Evolutionary conservation across 2,888 invertebrate species (phyloP), one percentile per base, ranked within the genome.

Genomic region (Aporophyla nigra): DNA sequence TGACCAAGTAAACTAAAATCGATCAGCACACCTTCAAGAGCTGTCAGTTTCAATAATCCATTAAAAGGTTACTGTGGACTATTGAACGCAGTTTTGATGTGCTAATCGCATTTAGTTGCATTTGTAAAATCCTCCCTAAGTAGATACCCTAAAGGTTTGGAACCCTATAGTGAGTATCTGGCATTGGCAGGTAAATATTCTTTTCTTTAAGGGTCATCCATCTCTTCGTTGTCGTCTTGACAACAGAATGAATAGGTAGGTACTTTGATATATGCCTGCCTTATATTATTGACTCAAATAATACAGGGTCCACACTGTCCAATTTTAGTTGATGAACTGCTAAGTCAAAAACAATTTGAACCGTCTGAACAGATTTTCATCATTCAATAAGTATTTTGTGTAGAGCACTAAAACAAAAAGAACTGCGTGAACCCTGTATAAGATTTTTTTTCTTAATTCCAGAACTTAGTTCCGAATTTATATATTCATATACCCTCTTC

Each of bases 131-230:
- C 40, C 21, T 5, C 5, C 16, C 9, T 16, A 2, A n/a, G 5
- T 6, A 49, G 27, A 3, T 6, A 27, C 14, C 0, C 12, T 0
- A 7, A 14, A 19, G 14, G 14, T 73, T 46, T 19, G n/a, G 9
- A 33, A 19, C 27, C 27, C 14, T 73, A 51, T 53, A 71, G 14
- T 9, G 2, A 46, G n/a, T 33, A 46, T 7, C 27, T 76, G 33
- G 16, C 16, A 53, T 46, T 33, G 63, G n/a, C 61, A 74, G 19
- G n/a, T 66, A 66, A 46, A 46, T 46, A 46, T 46, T 10, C 0
- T 46, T 46, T 58, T 51, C 51, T 67, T 51, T n/a, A 33, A 21
- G 78, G 43, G 33, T 59, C 58, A 68, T 59, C 78, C 58, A 46
- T 68, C 51, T 59, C 14, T 33, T 33, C 12, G 12, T 21, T 21